Conservation (phyloP, 2,113 vertebrate genomes). For the Pelmatolapia mariae region DNA sequence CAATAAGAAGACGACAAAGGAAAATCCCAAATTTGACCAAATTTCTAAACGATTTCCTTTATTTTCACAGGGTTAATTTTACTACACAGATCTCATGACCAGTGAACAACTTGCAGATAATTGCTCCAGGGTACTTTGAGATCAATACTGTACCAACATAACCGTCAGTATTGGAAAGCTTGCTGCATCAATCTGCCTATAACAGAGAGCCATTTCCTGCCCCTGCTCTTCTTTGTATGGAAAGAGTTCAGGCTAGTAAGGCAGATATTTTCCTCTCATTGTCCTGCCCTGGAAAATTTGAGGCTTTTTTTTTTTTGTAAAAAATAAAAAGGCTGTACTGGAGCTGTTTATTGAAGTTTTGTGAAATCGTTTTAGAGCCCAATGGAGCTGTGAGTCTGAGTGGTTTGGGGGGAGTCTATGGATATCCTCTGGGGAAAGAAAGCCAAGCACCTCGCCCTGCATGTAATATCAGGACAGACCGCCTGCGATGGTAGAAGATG, state of each 20-base stretch:
- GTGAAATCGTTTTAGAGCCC: not conserved
- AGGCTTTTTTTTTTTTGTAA: not conserved
- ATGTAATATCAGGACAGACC: not conserved
- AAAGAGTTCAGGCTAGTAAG: not conserved
- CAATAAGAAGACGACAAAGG: not conserved
- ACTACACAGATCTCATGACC: conserved; percentile 17
- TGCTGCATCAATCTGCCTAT: conserved; percentile 18
- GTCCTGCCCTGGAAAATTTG: not conserved
- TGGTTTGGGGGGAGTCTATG: not conserved
- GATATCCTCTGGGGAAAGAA: conserved; percentile 5
- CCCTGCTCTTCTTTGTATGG: conserved; percentile 21
- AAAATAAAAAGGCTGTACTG: not conserved
- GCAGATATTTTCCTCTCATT: not conserved
- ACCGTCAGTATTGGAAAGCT: conserved; percentile 41
- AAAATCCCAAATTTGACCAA: not conserved
- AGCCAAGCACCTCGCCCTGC: not conserved
- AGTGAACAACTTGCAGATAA: conserved; percentile 32
- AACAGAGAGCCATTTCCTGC: conserved; percentile 35
- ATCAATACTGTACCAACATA: conserved; percentile 45
- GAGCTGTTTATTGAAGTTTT: not conserved
- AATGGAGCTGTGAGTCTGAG: not conserved
- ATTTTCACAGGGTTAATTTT: not conserved
- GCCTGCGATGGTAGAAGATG: conserved; percentile 4
- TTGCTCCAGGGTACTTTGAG: conserved; percentile 36
- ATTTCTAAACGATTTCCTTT: not conserved